Base-by-base conservation (phyloP, 2,888 invertebrate genomes). In the Drosophila differens region DNA sequence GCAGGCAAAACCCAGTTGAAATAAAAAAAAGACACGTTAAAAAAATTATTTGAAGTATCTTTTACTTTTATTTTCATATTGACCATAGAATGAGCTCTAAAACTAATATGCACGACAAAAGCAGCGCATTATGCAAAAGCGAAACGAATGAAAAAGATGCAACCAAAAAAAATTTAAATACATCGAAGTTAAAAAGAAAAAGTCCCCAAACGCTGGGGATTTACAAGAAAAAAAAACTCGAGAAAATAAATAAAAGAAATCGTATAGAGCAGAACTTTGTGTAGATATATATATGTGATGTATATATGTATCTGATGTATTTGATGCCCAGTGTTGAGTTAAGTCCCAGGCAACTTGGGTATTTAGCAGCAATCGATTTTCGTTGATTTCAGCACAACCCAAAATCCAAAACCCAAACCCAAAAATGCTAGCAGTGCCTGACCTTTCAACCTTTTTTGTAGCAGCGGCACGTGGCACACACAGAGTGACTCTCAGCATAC, bases 351-450 rank as follows among this genome's bases (percentile, higher is more conserved):
- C 76, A 89, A 88, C 85, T 85, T 80, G 81, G 83, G 85, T 86
- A 86, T 86, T 86, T 86, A 86, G 85, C 86, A 72, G 76, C 81
- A 85, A 86, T 86, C 90, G 85, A 86, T 86, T 90, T 89, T 86
- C 70, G 89, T 90, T 85, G 90, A 85, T 90, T 89, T 88, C 84
- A 22, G n/a, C 25, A 44, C 22, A 61, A 7, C 55, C 33, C 52
- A 28, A 57, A 68, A 32, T 57, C 39, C 39, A 63, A 59, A 60
- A 25, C 61, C 37, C 77, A 62, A 67, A 19, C n/a, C 41, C 61
- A 39, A 53, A 44, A 30, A 16, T 39, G 37, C 39, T 4, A 22
- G 44, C 75, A 49, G 64, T 68, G 80, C 83, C 85, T 86, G 85
- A 86, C 85, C 85, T 86, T 86, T 86, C 85, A 86, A 90, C 91